Conservation (phyloP, 2,888 invertebrate genomes). For the Perizoma affinitatum region DNA sequence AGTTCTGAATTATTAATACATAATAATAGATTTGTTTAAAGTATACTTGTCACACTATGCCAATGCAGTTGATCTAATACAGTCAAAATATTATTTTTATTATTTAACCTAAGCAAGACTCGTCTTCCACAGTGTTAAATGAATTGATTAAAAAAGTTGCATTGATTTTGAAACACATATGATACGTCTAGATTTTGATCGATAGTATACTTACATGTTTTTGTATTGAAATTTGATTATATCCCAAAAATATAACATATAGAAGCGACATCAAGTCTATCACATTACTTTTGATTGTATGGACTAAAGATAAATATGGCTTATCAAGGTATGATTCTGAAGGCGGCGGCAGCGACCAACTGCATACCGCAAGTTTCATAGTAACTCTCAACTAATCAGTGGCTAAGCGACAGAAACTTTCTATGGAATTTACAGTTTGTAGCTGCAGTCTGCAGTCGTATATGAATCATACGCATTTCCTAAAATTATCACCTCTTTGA, state of each 20-base stretch:
- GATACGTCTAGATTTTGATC: slow-evolving; percentile 37
- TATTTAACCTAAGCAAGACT: not conserved
- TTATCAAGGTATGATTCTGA: too few species aligned
- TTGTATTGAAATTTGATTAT: slow-evolving; percentile 31
- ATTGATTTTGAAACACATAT: too few species aligned
- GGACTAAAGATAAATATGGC: slow-evolving; percentile 37
- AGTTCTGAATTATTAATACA: too few species aligned
- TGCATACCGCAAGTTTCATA: too few species aligned
- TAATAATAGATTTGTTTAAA: not conserved
- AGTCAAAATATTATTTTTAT: slow-evolving; percentile 3
- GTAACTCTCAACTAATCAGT: too few species aligned
- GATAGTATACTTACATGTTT: slow-evolving; percentile 30
- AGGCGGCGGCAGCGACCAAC: too few species aligned
- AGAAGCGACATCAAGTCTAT: slow-evolving; percentile 52
- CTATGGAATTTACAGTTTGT: too few species aligned
- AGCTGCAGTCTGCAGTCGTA: too few species aligned
- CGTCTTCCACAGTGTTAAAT: slow-evolving; percentile 6
- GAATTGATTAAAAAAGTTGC: too few species aligned
- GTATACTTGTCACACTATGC: not conserved
- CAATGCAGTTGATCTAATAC: slow-evolving; percentile 2
- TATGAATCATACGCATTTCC: too few species aligned
- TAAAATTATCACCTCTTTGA: too few species aligned
- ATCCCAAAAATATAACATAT: slow-evolving; percentile 38
- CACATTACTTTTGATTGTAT: slow-evolving; percentile 54
- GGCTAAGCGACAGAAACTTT: too few species aligned